These are phyloP conservation scores for Andrena marginata DNA, from an alignment of 2,888 invertebrate species.

Conservation along the genomic window DNA sequence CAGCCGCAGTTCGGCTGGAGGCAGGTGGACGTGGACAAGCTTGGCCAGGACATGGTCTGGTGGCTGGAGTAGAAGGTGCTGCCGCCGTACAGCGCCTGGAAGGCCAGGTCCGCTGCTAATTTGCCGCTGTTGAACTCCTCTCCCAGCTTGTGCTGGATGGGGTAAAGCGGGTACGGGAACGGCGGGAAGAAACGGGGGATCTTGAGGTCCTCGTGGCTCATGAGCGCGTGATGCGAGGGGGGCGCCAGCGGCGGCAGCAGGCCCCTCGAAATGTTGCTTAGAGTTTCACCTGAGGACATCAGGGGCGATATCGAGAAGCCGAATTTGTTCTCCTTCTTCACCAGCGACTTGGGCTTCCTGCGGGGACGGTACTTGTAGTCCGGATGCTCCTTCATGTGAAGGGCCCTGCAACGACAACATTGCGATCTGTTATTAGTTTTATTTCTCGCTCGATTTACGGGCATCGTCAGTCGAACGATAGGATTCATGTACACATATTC, in stretches of 20 bases:
- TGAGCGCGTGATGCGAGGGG: slow-evolving; percentile 86
- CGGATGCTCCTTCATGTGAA: slow-evolving; percentile 97
- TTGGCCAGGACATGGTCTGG: slow-evolving; percentile 83
- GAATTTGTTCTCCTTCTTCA: slow-evolving; percentile 92
- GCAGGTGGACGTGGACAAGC: slow-evolving; percentile 75
- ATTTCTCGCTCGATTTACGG: background rate
- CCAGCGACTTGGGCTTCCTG: slow-evolving; percentile 93
- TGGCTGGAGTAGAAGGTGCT: slow-evolving; percentile 86
- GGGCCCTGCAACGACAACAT: slow-evolving; percentile 88
- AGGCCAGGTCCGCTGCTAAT: slow-evolving; percentile 90
- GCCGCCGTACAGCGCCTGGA: slow-evolving; percentile 87
- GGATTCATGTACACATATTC: too few relatives aligned
- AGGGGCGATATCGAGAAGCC: slow-evolving; percentile 89
- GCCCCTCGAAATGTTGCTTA: slow-evolving; percentile 79
- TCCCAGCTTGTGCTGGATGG: slow-evolving; percentile 87
- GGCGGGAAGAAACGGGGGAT: slow-evolving; percentile 90
- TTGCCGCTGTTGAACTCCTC: slow-evolving; percentile 86
- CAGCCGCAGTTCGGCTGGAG: slow-evolving; percentile 82
- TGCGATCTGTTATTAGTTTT: background rate
- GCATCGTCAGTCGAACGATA: too few relatives aligned
- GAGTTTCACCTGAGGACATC: slow-evolving; percentile 86
- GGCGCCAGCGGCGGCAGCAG: slow-evolving; percentile 85
- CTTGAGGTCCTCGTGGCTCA: slow-evolving; percentile 88
- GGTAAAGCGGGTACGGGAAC: slow-evolving; percentile 90
- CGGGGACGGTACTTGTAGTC: slow-evolving; percentile 96